phyloP scores from a whole-genome alignment of 2,888 invertebrate genomes.

The Hesperia comma region DNA sequence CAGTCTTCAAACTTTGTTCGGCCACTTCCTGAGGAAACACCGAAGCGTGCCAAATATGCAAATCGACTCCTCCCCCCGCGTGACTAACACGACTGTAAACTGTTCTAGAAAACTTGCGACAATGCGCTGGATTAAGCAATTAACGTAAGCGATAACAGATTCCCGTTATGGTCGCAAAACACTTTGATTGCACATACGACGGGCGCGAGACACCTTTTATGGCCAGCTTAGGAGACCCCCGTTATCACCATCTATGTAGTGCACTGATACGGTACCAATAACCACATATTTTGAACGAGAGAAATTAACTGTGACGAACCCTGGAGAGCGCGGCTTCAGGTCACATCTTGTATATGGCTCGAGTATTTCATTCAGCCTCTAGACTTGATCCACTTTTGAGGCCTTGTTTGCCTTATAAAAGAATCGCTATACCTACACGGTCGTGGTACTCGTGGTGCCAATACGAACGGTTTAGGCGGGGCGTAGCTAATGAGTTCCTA shows the following conservation, averaged over 20 bases:
- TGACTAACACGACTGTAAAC: constrained; percentile 4
- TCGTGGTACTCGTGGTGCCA: constrained; percentile 15
- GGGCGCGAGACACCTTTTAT: constrained; percentile 61
- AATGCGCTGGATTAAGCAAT: constrained; percentile 30
- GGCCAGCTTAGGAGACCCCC: constrained; percentile 58
- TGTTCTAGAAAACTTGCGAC: constrained; percentile 4
- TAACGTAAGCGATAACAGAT: constrained; percentile 35
- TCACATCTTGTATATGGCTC: constrained; percentile 16
- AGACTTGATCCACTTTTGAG: constrained; percentile 32
- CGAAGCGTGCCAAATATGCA: constrained; percentile 34
- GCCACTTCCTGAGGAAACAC: constrained; percentile 29
- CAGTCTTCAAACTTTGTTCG: constrained; percentile 25
- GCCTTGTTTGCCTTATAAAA: constrained; percentile 33
- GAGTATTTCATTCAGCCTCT: constrained; percentile 29
- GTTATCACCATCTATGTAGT: constrained; percentile 62
- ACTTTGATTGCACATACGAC: constrained; percentile 19
- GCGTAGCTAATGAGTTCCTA: constrained; percentile 15
- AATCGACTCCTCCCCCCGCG: constrained; percentile 22
- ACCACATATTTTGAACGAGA: constrained; percentile 43
- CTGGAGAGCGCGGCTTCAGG: not conserved
- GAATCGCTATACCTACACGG: constrained; percentile 32
- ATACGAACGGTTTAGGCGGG: constrained; percentile 9
- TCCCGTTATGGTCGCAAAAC: constrained; percentile 28
- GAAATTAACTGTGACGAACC: constrained; percentile 36
- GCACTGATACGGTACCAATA: constrained; percentile 47